Percentiles rank a stretch among this genome's conserved stretches.
Evolutionary conservation across 2,888 invertebrate species (phyloP).

Genomic region (Ormyrus pomaceus): DNA sequence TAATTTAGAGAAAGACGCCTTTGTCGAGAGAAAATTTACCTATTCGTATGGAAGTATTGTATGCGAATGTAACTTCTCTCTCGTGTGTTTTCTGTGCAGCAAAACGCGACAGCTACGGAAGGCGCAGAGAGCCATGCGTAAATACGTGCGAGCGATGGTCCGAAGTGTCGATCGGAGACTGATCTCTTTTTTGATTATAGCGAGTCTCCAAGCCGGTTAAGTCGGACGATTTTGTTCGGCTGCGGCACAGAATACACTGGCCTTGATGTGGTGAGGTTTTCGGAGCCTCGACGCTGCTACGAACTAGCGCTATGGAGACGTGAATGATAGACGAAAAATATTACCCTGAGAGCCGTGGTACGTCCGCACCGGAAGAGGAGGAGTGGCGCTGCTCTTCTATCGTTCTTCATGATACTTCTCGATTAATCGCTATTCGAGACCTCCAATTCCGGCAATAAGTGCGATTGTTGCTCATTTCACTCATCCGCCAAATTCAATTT

Average conservation of each 20-base stretch:
- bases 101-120: neutral
- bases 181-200: slow-evolving; percentile 3
- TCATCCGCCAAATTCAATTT: no score
- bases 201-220: slow-evolving; percentile 38
- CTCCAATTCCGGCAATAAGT: neutral
- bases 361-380: slow-evolving; percentile 72
- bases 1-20: slow-evolving; percentile 5
- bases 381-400: slow-evolving; percentile 27
- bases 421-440: slow-evolving; percentile 18
- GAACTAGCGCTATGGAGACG: slow-evolving; percentile 63
- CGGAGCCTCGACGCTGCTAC: slow-evolving; percentile 58
- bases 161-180: slow-evolving; percentile 48
- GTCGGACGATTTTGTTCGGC: slow-evolving; percentile 32
- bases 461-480: no score
- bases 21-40: slow-evolving; percentile 44
- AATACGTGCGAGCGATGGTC: slow-evolving; percentile 15
- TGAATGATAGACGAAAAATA: slow-evolving; percentile 72
- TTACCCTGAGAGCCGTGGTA: slow-evolving; percentile 70
- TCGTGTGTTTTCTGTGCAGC: neutral
- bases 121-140: neutral
- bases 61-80: slow-evolving; percentile 32
- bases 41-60: slow-evolving; percentile 20
- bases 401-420: neutral
- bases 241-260: slow-evolving; percentile 54
- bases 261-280: slow-evolving; percentile 61